Base-by-base conservation (phyloP, 2,113 vertebrate genomes). In the Calidris pygmaea region DNA sequence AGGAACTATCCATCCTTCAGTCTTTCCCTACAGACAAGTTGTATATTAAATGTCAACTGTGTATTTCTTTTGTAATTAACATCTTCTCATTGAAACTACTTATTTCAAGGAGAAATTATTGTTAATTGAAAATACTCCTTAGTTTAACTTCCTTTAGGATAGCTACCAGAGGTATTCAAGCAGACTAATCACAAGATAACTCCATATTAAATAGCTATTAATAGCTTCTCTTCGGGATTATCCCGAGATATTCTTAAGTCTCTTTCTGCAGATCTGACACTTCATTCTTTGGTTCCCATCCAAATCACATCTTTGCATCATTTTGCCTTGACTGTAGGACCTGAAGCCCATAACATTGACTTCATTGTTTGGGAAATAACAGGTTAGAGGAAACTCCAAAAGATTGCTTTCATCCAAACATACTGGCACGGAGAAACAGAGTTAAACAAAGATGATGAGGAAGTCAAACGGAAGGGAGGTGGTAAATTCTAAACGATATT, bases 311-410 rank as follows among this genome's bases (percentile, higher is more conserved):
- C 70, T 97, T 82, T 73, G 82, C 76, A 93, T 62, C 65, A 78
- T 92, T 92, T 66, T 93, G 66, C 43, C 32, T 83, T 70, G 70
- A 82, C 90, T 81, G 39, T 4, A 91, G 85, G 85, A 43, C 56
- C 53, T 12, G 8, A 92, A 94, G 83, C 48, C 47, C 53, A 53
- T 41, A 63, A 81, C 23, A 85, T 93, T 87, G 85, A 52, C 27
- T 73, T 50, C 27, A 67, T 23, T 94, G 66, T 89, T 91, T 90
- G 70, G 24, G 32, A 90, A 97, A 90, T 52, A 83, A 82, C 66
- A 83, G 55, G 58, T 93, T 93, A 95, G 58, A 81, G 53, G 47
- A 78, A 91, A 70, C 9, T 43, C n/a, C 53, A 52, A 63, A 85
- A 52, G 59, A 19, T 6, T 89, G 58, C 68, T 72, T 92, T 92